Evolutionary conservation across 2,113 vertebrate genomes (phyloP).

Genomic region (Penelope pileata): DNA sequence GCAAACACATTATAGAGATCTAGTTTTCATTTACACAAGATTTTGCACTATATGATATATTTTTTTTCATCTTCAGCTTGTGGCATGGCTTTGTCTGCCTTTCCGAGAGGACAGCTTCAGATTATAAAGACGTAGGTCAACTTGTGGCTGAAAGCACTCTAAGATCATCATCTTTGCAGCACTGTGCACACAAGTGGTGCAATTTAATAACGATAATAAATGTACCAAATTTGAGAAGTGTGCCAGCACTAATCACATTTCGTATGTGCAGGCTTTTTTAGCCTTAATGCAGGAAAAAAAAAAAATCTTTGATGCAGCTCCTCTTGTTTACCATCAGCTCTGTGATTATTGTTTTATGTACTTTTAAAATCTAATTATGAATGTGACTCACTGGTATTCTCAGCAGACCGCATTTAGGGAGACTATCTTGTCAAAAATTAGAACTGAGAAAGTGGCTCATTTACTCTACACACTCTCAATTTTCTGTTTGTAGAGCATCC

Average conservation of each 20-base stretch:
- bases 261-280: not conserved
- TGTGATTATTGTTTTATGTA: not conserved
- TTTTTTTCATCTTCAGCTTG: not conserved
- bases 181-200: not conserved
- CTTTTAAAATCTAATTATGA: not conserved
- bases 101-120: not conserved
- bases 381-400: not conserved
- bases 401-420: not conserved
- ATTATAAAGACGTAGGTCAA: not conserved
- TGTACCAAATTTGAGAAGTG: not conserved
- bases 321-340: not conserved
- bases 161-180: not conserved
- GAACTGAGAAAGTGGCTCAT: not conserved
- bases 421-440: not conserved
- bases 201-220: constrained; percentile 10
- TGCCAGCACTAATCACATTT: not conserved
- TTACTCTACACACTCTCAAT: not conserved
- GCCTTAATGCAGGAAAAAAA: not conserved
- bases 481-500: not conserved
- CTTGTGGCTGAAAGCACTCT: not conserved
- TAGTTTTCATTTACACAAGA: not conserved
- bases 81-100: not conserved
- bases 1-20: not conserved
- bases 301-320: not conserved
- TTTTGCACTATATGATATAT: not conserved